Conservation (phyloP, 2,797 vertebrate genomes). For the Gobio occitaniae region DNA sequence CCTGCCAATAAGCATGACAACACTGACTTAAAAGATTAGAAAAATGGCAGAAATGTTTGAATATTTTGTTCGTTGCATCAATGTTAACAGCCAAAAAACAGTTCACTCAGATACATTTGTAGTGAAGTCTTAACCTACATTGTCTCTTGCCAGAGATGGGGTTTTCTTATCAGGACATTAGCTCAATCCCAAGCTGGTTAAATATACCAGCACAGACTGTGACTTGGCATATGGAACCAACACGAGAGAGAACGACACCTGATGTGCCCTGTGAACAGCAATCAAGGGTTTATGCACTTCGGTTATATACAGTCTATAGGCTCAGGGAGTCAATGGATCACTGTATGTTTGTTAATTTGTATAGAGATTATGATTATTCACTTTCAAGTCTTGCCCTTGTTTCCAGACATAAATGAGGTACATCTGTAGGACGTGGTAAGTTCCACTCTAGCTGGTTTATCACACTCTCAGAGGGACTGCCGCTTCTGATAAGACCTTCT, state of each 20-base stretch:
- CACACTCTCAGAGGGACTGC: background rate
- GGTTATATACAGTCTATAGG: background rate
- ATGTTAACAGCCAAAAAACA: background rate
- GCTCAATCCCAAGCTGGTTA: slow-evolving; percentile 31
- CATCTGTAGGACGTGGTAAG: background rate
- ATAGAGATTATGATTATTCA: background rate
- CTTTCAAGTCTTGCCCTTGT: background rate
- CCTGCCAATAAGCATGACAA: background rate
- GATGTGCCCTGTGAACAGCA: background rate
- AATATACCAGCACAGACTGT: slow-evolving; percentile 34
- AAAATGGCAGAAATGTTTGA: background rate
- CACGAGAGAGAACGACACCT: background rate
- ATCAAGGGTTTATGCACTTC: background rate
- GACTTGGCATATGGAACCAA: slow-evolving; percentile 14
- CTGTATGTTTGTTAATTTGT: background rate
- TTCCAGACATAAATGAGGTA: background rate
- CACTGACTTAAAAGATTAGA: background rate
- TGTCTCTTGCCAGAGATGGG: background rate
- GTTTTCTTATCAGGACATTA: slow-evolving; percentile 26
- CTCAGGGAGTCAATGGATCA: background rate
- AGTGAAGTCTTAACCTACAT: slow-evolving; percentile 22
- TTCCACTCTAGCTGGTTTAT: background rate
- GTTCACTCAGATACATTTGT: background rate
- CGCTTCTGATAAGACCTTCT: slow-evolving; percentile 5
- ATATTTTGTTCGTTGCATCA: background rate